Base-by-base conservation (phyloP, 2,113 vertebrate species). In the Ophiodon elongatus region DNA sequence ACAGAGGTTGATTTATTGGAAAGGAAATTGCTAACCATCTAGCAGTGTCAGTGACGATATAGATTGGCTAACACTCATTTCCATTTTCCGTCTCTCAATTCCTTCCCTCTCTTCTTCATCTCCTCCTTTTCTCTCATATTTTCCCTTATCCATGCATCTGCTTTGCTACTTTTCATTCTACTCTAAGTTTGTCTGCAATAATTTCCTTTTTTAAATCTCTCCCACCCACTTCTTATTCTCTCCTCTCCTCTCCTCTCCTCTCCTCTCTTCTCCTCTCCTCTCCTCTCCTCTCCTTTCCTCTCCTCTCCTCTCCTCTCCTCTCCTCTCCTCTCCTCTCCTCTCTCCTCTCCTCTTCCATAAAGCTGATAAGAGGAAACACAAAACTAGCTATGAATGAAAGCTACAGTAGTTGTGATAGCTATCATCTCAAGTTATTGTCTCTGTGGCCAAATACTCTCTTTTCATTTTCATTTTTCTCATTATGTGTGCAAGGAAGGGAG, bases 1-100 rank as follows among this genome's bases (percentile, higher is more conserved):
- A 91, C 85, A 88, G 85, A 92, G 75, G 88, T 88, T 94, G 93
- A 94, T 94, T 94, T 93, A 94, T 94, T 93, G 93, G 86, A 89
- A 83, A 93, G 93, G 93, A 94, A 94, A 94, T 94, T 94, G 92
- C 92, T 89, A 92, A 93, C 93, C 92, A 94, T 94, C 92, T 88
- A 85, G 81, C 89, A 89, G 92, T 92, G 92, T 94, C 92, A 93
- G 85, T 89, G 89, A 92, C 90, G 54, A 88, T 92, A 94, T 90
- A 93, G 92, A 94, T 93, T 92, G 89, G 79, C 74, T 33, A 31
- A 65, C 71, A 67, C 89, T 92, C 89, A 94, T 94, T 94, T 93
- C 90, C 90, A 94, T 94, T 92, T 93, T 86, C 84, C 88, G 88
- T 73, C 63, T 70, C 80, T 85, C 76, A 45, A 10, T 83, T 82